A percentile compares a stretch with the other conserved stretches of the same genome.
phyloP scores from a whole-genome alignment of 2,888 invertebrate genomes.

The Physocephala rufipes region DNA sequence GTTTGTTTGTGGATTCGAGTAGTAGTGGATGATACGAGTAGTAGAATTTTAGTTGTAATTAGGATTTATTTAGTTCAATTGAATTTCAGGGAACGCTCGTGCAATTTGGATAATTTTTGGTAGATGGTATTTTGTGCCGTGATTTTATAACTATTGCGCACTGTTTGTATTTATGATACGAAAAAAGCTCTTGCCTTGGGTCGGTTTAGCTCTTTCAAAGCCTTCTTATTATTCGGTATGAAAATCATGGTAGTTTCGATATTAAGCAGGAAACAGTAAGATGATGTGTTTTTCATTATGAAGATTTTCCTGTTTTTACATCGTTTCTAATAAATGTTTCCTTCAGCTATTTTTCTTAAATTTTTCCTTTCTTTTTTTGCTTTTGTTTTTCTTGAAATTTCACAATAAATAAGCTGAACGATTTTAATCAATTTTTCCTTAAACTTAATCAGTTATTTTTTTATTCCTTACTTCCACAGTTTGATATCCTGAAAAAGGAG shows the following conservation, averaged over 20 bases:
- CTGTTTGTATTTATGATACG: background rate
- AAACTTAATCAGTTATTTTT: constrained; percentile 54
- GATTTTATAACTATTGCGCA: background rate
- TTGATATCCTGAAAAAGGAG: constrained; percentile 67
- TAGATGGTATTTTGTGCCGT: background rate
- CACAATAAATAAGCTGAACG: constrained; percentile 27
- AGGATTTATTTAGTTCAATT: too few species aligned
- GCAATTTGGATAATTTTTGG: too few species aligned
- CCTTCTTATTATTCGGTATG: too few species aligned
- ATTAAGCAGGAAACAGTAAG: background rate
- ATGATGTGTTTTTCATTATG: background rate
- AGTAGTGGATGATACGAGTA: background rate
- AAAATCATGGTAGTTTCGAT: background rate
- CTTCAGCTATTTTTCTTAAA: background rate
- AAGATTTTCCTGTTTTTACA: too few species aligned
- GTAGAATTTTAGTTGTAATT: too few species aligned
- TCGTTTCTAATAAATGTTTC: background rate
- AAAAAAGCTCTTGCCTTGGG: constrained; percentile 22
- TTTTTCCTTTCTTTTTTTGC: constrained; percentile 15
- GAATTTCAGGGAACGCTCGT: too few species aligned
- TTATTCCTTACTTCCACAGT: constrained; percentile 64
- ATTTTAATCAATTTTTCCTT: constrained; percentile 40
- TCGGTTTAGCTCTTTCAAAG: too few species aligned
- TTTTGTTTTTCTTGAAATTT: constrained; percentile 26
- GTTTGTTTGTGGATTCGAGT: background rate